These are phyloP conservation scores for Acipenser oxyrinchus DNA, from an alignment of 2,797 vertebrate species.

Conservation along the genomic window DNA sequence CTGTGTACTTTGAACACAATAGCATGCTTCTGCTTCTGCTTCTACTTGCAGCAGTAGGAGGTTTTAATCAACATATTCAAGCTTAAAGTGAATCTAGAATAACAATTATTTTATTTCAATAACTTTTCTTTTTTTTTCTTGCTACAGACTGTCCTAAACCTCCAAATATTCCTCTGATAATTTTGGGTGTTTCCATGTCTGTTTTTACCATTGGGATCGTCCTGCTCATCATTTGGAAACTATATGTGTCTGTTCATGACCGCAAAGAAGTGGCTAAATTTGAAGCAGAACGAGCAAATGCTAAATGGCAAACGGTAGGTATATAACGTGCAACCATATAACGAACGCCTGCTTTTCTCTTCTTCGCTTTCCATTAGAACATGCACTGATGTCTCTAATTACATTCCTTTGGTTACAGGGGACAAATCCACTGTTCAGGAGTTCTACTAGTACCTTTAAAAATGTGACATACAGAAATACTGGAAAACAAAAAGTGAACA, in stretches of 20 bases:
- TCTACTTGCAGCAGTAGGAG: too few relatives aligned
- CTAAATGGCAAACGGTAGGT: conserved; percentile 88
- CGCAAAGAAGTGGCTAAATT: conserved; percentile 94
- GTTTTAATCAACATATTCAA: too few relatives aligned
- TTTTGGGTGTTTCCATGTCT: conserved; percentile 81
- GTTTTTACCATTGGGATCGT: conserved; percentile 79
- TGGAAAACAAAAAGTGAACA: conserved; percentile 58
- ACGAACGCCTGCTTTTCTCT: too few relatives aligned
- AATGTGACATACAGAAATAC: conserved; percentile 87
- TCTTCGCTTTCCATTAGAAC: conserved; percentile 14
- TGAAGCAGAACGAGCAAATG: conserved; percentile 86
- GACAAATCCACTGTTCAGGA: conserved; percentile 91
- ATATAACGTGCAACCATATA: neutral
- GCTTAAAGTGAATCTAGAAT: too few relatives aligned
- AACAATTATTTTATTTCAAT: too few relatives aligned
- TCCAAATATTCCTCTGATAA: conserved; percentile 81
- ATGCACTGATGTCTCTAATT: neutral
- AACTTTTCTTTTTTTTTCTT: conserved; percentile 15
- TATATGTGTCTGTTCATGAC: conserved; percentile 86
- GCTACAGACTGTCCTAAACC: conserved; percentile 74
- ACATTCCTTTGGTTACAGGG: conserved; percentile 56
- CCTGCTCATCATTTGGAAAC: conserved; percentile 85
- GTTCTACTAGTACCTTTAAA: conserved; percentile 92
- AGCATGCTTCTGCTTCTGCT: too few relatives aligned
- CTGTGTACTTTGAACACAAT: too few relatives aligned